Conservation (phyloP, 2,797 vertebrate species). For the Morus bassanus region DNA sequence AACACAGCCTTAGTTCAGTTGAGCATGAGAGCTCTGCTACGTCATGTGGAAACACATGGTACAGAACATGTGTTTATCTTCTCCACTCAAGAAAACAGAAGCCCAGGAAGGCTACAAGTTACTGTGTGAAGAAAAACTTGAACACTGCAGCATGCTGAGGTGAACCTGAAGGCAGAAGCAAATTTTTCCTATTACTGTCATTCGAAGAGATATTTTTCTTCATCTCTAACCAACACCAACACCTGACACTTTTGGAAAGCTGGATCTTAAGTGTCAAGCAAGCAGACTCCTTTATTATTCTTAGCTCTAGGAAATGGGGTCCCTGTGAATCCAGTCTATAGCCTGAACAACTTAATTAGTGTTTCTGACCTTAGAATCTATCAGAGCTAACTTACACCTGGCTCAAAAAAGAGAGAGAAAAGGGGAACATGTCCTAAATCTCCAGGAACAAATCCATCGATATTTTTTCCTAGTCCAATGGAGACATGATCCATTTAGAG, state of each 20-base stretch:
- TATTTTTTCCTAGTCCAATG: not conserved
- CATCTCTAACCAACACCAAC: not conserved
- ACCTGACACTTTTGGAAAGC: not conserved
- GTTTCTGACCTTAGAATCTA: accelerated
- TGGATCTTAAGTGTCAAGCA: not conserved
- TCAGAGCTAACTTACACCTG: not conserved
- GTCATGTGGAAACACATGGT: not conserved
- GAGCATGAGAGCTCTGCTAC: not conserved
- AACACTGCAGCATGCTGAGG: not conserved
- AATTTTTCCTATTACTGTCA: not conserved
- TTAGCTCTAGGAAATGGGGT: not conserved
- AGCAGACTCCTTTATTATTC: not conserved
- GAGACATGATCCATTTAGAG: not conserved
- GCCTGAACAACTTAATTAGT: not conserved
- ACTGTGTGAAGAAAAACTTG: not conserved
- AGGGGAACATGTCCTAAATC: not conserved
- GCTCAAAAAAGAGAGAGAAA: not conserved
- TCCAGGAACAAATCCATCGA: not conserved
- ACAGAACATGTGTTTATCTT: not conserved
- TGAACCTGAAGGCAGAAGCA: not conserved
- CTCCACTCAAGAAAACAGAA: not conserved
- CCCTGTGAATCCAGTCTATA: not conserved
- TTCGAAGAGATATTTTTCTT: not conserved
- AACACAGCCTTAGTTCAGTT: not conserved
- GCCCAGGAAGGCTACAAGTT: not conserved